These are phyloP conservation scores for Periophthalmodon schlosseri DNA, from an alignment of 2,113 vertebrate genomes.

Conservation along the genomic window DNA sequence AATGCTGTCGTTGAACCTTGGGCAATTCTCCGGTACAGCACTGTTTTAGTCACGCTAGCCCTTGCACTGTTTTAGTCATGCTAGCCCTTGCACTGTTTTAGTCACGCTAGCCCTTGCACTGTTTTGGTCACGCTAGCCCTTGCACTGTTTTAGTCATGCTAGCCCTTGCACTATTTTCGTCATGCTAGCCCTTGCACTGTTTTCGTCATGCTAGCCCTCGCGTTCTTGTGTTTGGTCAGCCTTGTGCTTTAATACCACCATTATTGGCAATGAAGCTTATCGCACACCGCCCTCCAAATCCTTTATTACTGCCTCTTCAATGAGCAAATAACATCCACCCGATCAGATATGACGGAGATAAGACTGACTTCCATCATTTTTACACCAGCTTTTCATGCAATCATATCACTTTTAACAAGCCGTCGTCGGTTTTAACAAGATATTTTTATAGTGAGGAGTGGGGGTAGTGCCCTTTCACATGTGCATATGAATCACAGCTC, in stretches of 20 bases:
- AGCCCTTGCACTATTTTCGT: too few relatives aligned
- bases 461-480: conserved; percentile 1
- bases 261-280: conserved; percentile 32
- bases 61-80: too few relatives aligned
- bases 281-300: neutral
- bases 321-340: neutral
- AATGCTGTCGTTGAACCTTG: too few relatives aligned
- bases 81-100: too few relatives aligned
- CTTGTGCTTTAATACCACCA: conserved; percentile 17
- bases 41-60: neutral
- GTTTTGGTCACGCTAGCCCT: too few relatives aligned
- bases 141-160: too few relatives aligned
- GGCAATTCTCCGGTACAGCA: too few relatives aligned
- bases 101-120: too few relatives aligned
- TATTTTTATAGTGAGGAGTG: neutral
- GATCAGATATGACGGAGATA: neutral
- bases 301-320: conserved; percentile 28
- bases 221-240: conserved; percentile 17
- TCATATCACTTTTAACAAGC: conserved; percentile 2
- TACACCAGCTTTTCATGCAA: conserved; percentile 5
- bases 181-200: neutral
- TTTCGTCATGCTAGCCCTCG: neutral
- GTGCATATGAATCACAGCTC: neutral
- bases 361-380: conserved; percentile 11
- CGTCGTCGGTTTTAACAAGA: neutral